Conservation (phyloP, 2,113 vertebrate genomes). For the Coturnix japonica region DNA sequence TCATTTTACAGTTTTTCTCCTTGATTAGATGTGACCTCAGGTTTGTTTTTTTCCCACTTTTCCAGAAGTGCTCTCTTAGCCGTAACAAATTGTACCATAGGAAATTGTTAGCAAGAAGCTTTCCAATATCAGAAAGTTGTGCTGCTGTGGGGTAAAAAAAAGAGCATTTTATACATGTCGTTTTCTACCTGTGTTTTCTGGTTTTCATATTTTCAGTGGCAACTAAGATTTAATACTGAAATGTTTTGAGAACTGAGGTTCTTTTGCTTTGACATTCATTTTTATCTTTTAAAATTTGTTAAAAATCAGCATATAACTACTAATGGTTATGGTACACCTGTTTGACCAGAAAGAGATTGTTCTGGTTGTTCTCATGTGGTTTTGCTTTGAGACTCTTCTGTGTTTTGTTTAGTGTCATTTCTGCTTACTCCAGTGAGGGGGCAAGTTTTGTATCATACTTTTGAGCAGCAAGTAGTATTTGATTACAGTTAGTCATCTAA, state of each 20-base stretch:
- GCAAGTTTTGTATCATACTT: not conserved
- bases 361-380: not conserved
- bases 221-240: not conserved
- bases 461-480: not conserved
- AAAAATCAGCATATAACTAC: not conserved
- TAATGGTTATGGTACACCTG: not conserved
- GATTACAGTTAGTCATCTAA: not conserved
- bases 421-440: not conserved
- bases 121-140: not conserved
- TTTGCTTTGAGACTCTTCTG: not conserved
- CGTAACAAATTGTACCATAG: not conserved
- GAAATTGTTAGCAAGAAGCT: not conserved
- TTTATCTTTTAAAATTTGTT: not conserved
- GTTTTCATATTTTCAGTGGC: not conserved
- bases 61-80: not conserved
- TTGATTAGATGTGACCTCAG: not conserved
- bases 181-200: not conserved
- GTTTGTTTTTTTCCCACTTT: not conserved
- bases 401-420: not conserved
- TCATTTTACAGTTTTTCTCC: not conserved
- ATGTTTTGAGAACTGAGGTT: not conserved
- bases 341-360: not conserved
- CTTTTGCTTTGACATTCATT: not conserved
- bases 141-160: not conserved
- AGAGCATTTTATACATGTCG: not conserved